Conservation (phyloP, 2,113 vertebrate genomes). For the Hiodon alosoides region DNA sequence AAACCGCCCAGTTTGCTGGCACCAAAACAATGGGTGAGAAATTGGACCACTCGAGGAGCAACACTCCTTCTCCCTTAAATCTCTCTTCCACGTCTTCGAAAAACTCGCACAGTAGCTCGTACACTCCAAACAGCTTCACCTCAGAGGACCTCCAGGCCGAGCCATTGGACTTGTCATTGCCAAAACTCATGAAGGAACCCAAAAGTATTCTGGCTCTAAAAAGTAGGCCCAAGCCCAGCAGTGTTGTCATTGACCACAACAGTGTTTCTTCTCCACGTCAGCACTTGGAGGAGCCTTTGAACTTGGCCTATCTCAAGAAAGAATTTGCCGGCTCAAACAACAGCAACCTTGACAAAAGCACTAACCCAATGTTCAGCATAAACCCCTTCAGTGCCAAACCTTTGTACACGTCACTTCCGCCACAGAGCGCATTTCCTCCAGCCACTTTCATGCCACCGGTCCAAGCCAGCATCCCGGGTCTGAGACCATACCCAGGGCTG, state of each 20-base stretch:
- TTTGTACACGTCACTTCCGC: constrained; percentile 83
- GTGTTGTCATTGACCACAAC: constrained; percentile 73
- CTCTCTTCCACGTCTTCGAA: constrained; percentile 93
- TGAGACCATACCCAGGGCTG: constrained; percentile 84
- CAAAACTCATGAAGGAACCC: constrained; percentile 84
- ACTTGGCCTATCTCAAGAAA: constrained; percentile 89
- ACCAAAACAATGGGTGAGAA: constrained; percentile 77
- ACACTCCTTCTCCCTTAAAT: constrained; percentile 92
- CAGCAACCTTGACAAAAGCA: constrained; percentile 79
- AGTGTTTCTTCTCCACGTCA: constrained; percentile 68
- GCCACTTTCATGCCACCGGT: constrained; percentile 88
- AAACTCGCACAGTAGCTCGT: constrained; percentile 93
- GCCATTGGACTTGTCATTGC: constrained; percentile 94
- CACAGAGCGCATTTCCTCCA: constrained; percentile 86
- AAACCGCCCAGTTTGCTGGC: constrained; percentile 80
- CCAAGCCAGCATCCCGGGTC: constrained; percentile 83
- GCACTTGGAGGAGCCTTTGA: constrained; percentile 75
- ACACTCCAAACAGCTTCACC: constrained; percentile 91
- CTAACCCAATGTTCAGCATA: constrained; percentile 86
- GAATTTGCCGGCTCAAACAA: constrained; percentile 78
- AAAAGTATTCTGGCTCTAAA: constrained; percentile 75
- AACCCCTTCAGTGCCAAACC: constrained; percentile 83
- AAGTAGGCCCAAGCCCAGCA: constrained; percentile 76
- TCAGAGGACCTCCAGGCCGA: constrained; percentile 89
- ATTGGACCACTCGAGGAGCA: constrained; percentile 88